These are phyloP conservation scores for Yponomeuta malinellus DNA, from an alignment of 2,888 invertebrate genomes.

Conservation along the genomic window DNA sequence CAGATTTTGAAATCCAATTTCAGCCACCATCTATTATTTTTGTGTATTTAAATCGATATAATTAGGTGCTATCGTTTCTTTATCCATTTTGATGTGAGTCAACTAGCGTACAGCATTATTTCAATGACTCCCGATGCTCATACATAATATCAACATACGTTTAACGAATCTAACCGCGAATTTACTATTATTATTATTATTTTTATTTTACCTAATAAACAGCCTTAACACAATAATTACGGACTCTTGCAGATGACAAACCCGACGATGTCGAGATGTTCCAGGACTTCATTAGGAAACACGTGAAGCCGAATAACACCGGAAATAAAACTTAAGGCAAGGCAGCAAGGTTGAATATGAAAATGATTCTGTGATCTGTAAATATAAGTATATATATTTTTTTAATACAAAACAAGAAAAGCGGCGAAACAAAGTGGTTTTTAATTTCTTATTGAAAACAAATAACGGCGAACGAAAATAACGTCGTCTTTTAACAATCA, in stretches of 20 bases:
- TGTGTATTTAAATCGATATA: too few species aligned
- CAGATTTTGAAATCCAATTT: too few species aligned
- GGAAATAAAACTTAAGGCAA: background rate
- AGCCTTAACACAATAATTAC: background rate
- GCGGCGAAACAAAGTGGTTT: background rate
- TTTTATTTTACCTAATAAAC: too few species aligned
- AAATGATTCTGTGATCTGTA: slow-evolving; percentile 11
- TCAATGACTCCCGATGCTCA: too few species aligned
- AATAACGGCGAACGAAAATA: background rate
- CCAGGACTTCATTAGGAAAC: slow-evolving; percentile 62
- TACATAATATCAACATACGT: too few species aligned
- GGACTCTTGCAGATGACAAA: slow-evolving; percentile 47
- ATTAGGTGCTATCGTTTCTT: too few species aligned
- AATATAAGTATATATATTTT: slow-evolving; percentile 3
- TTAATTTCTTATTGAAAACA: slow-evolving; percentile 5
- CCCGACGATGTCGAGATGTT: slow-evolving; percentile 60
- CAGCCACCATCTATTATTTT: too few species aligned
- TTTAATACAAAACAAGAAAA: background rate
- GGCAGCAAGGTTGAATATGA: background rate
- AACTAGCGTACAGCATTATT: too few species aligned
- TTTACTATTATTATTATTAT: too few species aligned
- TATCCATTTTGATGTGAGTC: too few species aligned
- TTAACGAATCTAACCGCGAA: too few species aligned
- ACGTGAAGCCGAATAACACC: slow-evolving; percentile 45
- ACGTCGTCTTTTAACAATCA: background rate